Evolutionary conservation across 2,888 invertebrate genomes (phyloP).

Genomic region (Apamea crenata): DNA sequence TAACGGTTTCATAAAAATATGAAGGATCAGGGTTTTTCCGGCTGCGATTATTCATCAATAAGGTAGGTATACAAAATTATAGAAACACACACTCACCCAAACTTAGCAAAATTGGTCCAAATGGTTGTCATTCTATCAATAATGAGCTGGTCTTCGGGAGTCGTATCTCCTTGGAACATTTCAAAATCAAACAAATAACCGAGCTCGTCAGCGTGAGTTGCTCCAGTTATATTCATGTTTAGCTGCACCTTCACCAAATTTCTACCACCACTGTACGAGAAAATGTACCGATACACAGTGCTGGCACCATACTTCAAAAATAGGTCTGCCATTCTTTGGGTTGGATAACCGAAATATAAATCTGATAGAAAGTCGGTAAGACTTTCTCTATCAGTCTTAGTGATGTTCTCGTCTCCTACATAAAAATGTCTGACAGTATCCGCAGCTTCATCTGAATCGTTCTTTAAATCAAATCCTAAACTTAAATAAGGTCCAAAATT

Average conservation of each 20-base stretch:
- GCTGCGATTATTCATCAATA: neutral
- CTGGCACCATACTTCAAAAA: slow-evolving; percentile 33
- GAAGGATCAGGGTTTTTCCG: neutral
- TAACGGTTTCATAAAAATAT: too few species aligned
- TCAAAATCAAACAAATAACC: slow-evolving; percentile 58
- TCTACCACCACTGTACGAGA: slow-evolving; percentile 47
- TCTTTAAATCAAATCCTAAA: slow-evolving; percentile 34
- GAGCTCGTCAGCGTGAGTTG: slow-evolving; percentile 60
- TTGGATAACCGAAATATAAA: slow-evolving; percentile 40
- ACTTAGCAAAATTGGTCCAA: slow-evolving; percentile 68
- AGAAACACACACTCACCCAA: slow-evolving; percentile 28
- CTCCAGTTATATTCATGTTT: slow-evolving; percentile 35
- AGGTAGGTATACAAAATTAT: too few species aligned
- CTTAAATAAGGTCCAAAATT: slow-evolving; percentile 8
- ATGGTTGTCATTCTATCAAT: slow-evolving; percentile 58
- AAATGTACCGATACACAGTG: slow-evolving; percentile 46
- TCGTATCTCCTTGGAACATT: slow-evolving; percentile 15
- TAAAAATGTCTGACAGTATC: slow-evolving; percentile 41
- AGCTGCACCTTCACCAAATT: slow-evolving; percentile 11
- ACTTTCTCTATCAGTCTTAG: slow-evolving; percentile 6
- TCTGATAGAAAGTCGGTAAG: slow-evolving; percentile 40
- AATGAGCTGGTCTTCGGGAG: slow-evolving; percentile 56
- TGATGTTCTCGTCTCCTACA: slow-evolving; percentile 47
- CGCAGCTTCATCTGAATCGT: slow-evolving; percentile 23
- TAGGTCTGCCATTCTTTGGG: slow-evolving; percentile 27